Percentiles rank a stretch among this genome's conserved stretches.
Evolutionary conservation across 1,140 invertebrate genomes (phyloP).

Genomic region (Drosophila persimilis): DNA sequence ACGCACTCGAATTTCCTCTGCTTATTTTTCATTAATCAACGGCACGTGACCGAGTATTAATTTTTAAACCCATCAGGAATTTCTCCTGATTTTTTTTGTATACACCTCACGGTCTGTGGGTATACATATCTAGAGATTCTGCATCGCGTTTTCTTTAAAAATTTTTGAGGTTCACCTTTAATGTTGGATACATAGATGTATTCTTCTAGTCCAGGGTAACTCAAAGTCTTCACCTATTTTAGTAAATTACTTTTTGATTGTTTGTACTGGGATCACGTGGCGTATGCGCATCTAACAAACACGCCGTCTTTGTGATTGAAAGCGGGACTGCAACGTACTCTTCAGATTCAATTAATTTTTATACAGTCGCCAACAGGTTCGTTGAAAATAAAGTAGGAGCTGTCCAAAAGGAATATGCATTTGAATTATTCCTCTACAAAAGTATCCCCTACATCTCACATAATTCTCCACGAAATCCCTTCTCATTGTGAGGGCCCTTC

Average conservation of each 20-base stretch:
- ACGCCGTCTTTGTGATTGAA: slow-evolving; percentile 10
- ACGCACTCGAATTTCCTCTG: slow-evolving; percentile 16
- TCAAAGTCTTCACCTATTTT: not conserved
- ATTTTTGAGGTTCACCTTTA: not conserved
- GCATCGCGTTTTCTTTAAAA: not conserved
- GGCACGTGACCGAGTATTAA: slow-evolving; percentile 75
- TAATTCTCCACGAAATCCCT: too few species aligned
- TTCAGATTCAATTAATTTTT: slow-evolving; percentile 52
- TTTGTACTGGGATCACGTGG: slow-evolving; percentile 38
- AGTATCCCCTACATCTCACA: too few species aligned
- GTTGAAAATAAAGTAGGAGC: not conserved
- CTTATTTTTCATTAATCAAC: slow-evolving; percentile 68
- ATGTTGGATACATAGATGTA: not conserved
- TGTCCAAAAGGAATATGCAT: too few species aligned
- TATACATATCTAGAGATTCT: too few species aligned
- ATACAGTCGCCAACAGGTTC: not conserved
- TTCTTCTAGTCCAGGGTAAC: not conserved
- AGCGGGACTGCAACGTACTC: not conserved
- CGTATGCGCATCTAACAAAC: slow-evolving; percentile 57
- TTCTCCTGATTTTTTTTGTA: not conserved
- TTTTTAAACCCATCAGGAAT: slow-evolving; percentile 62
- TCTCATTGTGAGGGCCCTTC: not conserved
- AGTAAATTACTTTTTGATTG: not conserved
- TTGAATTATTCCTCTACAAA: too few species aligned
- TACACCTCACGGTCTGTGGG: too few species aligned